phyloP scores from a whole-genome alignment of 30 jellyfish, hydroid and myxozoan species.

The Aurelia sp. region DNA sequence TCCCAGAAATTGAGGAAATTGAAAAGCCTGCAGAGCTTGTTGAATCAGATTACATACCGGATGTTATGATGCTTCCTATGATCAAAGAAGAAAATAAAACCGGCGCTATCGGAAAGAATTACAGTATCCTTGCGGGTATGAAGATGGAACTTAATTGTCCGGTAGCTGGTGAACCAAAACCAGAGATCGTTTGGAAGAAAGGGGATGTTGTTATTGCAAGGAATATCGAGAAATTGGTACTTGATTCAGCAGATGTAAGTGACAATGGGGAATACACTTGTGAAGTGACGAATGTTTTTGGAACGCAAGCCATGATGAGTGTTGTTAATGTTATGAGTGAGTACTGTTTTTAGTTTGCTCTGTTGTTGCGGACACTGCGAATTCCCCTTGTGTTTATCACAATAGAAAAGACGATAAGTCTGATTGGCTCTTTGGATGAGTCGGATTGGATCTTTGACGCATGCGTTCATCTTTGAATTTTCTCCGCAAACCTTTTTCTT shows the following conservation, averaged over 20 bases:
- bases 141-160: constrained; percentile 63
- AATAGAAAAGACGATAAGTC: no score
- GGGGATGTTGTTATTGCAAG: constrained; percentile 56
- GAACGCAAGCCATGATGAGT: constrained; percentile 65
- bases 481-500: no score
- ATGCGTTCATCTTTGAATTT: no score
- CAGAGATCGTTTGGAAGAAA: constrained; percentile 78
- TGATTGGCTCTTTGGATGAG: no score
- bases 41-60: background rate
- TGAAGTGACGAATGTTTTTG: constrained; percentile 77
- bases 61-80: constrained; percentile 25
- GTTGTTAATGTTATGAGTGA: constrained; percentile 74
- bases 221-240: constrained; percentile 41
- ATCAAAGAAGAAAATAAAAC: constrained; percentile 46
- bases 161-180: constrained; percentile 89
- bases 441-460: no score
- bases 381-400: no score
- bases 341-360: background rate
- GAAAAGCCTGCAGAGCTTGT: background rate
- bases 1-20: background rate
- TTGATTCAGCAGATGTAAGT: constrained; percentile 47
- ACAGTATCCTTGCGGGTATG: constrained; percentile 76
- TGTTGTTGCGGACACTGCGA: no score
- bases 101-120: constrained; percentile 79
- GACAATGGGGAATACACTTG: constrained; percentile 77